phyloP scores from a whole-genome alignment of 2,113 vertebrate genomes.

The Conger conger region DNA sequence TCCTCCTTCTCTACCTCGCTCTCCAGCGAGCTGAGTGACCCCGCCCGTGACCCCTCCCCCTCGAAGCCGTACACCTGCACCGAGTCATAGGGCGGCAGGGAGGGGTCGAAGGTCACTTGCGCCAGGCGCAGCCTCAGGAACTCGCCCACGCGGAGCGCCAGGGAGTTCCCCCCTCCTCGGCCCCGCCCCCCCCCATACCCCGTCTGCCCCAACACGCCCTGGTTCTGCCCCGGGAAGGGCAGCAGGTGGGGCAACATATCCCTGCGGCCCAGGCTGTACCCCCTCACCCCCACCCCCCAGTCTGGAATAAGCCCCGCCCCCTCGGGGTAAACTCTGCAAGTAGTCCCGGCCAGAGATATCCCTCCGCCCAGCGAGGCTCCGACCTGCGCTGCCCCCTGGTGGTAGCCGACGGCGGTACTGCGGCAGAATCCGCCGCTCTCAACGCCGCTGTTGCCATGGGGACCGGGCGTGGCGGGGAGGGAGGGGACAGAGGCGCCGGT shows the following conservation, averaged over 20 bases:
- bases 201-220: conserved; percentile 59
- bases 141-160: conserved; percentile 77
- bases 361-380: conserved; percentile 61
- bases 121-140: conserved; percentile 79
- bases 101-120: conserved; percentile 83
- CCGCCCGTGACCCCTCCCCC: conserved; percentile 80
- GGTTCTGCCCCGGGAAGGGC: conserved; percentile 65
- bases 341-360: conserved; percentile 58
- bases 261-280: conserved; percentile 64
- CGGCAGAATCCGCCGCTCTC: conserved; percentile 39
- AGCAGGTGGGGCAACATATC: conserved; percentile 74
- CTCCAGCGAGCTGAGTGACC: conserved; percentile 84
- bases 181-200: conserved; percentile 62
- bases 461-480: background rate
- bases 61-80: conserved; percentile 88
- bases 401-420: conserved; percentile 55
- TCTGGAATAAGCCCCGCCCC: conserved; percentile 63
- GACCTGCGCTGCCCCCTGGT: conserved; percentile 60
- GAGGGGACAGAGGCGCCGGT: conserved; percentile 24
- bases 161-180: conserved; percentile 60
- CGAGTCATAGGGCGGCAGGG: conserved; percentile 85
- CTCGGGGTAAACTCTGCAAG: conserved; percentile 60
- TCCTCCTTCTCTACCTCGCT: conserved; percentile 71
- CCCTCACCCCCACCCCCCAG: conserved; percentile 69
- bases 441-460: conserved; percentile 30